Base-by-base conservation (phyloP, 2,888 invertebrate genomes). In the Cantharis flavilabris region DNA sequence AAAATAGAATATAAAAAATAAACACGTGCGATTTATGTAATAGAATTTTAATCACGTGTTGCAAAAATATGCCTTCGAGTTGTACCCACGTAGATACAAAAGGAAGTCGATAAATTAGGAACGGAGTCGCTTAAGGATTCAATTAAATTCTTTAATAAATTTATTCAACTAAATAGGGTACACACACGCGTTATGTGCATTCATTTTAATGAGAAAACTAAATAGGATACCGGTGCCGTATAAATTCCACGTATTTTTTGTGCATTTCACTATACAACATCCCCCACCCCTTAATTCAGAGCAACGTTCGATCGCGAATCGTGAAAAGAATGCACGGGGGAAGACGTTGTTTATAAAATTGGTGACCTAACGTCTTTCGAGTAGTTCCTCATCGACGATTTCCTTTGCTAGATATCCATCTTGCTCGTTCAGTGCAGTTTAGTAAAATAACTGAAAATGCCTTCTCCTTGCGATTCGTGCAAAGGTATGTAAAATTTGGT, bases 381-480 rank as follows among this genome's bases (percentile, higher is more conserved):
- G 69, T 65, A 75, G 75, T 75, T 70, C 65, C 64, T 73, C 16
- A 7, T 62, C 18, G 62, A 69, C 18, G 13, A 72, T 14, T 65
- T 67, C 67, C n/a, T 69, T 0, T 9, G n/a, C 3, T 2, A 49
- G 23, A 69, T 20, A 28, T 20, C 13, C n/a, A 10, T 13, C 13
- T 18, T 9, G 70, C 7, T 30, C 23, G 16, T 33, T 20, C 28
- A 64, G 69, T 73, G 69, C 62, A 28, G 73, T 62, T 30, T 63
- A 16, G 4, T 49, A 14, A 62, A 10, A 18, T 7, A 16, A 33
- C 16, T 28, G 18, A 85, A 83, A 88, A 91, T 91, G 91, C 91
- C 91, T 80, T 90, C 91, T 26, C 91, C 91, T 76, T 89, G 89
- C 81, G 91, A 91, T 82, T 85, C 90, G 62, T 90, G 91, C 85